Conservation (phyloP, 2,888 invertebrate genomes). For the Pristionchus maxplancki region DNA sequence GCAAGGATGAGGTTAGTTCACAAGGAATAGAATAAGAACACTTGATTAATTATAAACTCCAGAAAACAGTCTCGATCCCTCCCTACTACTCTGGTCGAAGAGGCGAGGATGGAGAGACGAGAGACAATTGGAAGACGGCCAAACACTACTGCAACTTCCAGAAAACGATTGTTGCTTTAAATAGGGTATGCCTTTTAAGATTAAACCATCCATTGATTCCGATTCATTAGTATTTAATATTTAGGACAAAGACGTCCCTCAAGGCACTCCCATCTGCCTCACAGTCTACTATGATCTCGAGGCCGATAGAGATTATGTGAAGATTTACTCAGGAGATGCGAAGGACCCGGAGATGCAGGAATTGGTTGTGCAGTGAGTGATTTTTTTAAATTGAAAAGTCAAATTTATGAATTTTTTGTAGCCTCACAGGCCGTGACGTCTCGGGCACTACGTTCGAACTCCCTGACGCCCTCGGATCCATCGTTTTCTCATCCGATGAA, state of each 20-base stretch:
- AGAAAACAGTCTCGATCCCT: background rate
- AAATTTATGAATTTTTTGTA: background rate
- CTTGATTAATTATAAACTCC: too few relatives aligned
- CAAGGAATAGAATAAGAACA: background rate
- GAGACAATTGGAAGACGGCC: background rate
- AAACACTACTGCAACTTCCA: slow-evolving; percentile 48
- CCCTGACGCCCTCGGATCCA: background rate
- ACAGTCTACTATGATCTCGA: slow-evolving; percentile 48
- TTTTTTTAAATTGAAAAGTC: background rate
- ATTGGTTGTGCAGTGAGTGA: slow-evolving; percentile 8
- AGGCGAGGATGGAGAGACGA: background rate
- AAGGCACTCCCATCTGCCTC: slow-evolving; percentile 12
- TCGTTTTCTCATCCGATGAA: slow-evolving; percentile 47
- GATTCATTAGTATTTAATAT: too few relatives aligned
- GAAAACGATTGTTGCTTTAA: background rate
- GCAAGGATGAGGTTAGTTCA: background rate
- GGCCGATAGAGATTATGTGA: slow-evolving; percentile 22
- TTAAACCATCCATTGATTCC: too few relatives aligned
- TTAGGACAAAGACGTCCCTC: background rate
- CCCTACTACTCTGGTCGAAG: background rate
- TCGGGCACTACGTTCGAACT: slow-evolving; percentile 32
- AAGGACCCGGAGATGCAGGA: background rate
- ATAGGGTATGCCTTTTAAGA: background rate
- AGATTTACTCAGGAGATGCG: slow-evolving; percentile 16
- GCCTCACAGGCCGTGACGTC: slow-evolving; percentile 31